Evolutionary conservation across 2,797 vertebrate genomes (phyloP), one percentile per base, ranked within the genome.

Genomic region (Furcifer pardalis): DNA sequence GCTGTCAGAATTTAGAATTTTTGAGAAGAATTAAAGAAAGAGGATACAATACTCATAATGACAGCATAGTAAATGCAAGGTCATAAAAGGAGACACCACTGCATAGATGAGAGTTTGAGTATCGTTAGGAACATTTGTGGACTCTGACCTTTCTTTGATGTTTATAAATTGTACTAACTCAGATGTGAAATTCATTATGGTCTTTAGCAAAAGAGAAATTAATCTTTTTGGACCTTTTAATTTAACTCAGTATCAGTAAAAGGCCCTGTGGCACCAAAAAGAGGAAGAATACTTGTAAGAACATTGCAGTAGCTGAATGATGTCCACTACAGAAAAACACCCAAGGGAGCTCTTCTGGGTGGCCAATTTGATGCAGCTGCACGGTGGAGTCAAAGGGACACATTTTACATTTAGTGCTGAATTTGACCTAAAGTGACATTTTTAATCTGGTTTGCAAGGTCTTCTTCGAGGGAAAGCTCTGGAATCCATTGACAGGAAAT

Each of bases 71-170:
- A 27, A 90, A 88, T 27, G 1, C 74, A 63, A 86, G 87, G n/a
- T 72, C n/a, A 13, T 87, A 75, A 66, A 1, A 84, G 89, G 76
- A 75, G 84, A 77, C 78, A 32, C 88, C 4, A 7, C 66, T 82
- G 25, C 30, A 76, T 75, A 80, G 77, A 72, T 77, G 63, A 71
- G 71, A 46, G 75, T n/a, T 75, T 81, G 81, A 77, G 42, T 83
- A 69, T 56, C 72, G 78, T 40, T 90, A 89, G 79, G 69, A 84
- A 84, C 49, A 86, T 46, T 27, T 60, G 52, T 78, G 81, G 68
- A 82, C 78, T 91, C 65, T 91, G 82, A 84, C 74, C 81, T 90
- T 92, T 89, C 78, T 87, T 88, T 91, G 71, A 92, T 92, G 88
- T 79, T 83, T 65, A 83, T 59, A 86, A 82, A 81, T 86, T 69